A percentile compares a stretch with the other conserved stretches of the same genome.
These are phyloP conservation scores for Lepilemur septentrionalis DNA, from an alignment of 2,797 vertebrate genomes.

Conservation along the genomic window DNA sequence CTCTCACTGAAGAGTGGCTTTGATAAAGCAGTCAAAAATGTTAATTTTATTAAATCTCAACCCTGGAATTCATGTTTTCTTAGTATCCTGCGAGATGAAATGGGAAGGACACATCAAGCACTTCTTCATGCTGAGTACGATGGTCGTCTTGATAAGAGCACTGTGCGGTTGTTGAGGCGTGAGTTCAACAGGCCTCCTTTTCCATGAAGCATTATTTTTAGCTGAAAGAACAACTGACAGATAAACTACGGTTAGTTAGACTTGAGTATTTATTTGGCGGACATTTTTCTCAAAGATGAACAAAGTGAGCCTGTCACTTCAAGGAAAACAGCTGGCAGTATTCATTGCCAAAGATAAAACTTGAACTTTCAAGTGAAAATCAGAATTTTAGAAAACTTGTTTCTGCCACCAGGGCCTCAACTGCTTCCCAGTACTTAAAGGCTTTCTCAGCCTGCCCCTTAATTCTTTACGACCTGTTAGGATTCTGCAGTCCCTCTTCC, in stretches of 20 bases:
- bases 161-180: not conserved
- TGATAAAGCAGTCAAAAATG: constrained; percentile 14
- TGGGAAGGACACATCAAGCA: not conserved
- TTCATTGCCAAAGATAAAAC: constrained; percentile 44
- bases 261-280: not conserved
- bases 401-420: constrained; percentile 6
- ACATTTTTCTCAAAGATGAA: constrained; percentile 45
- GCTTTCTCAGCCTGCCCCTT: not conserved
- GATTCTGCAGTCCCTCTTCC: not conserved
- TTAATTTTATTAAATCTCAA: constrained; percentile 29
- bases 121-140: not conserved
- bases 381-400: constrained; percentile 37
- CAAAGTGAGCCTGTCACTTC: not conserved
- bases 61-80: not conserved
- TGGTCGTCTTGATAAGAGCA: not conserved
- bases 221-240: not conserved
- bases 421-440: not conserved
- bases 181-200: not conserved
- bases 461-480: not conserved
- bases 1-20: not conserved
- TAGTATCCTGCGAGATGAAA: not conserved
- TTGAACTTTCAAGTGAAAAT: constrained; percentile 49
- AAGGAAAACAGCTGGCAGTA: constrained; percentile 32
- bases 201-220: not conserved
- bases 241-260: not conserved